Percentiles rank a stretch among this genome's conserved stretches.
phyloP scores from a whole-genome alignment of 2,113 vertebrate genomes.

The Osmerus mordax region DNA sequence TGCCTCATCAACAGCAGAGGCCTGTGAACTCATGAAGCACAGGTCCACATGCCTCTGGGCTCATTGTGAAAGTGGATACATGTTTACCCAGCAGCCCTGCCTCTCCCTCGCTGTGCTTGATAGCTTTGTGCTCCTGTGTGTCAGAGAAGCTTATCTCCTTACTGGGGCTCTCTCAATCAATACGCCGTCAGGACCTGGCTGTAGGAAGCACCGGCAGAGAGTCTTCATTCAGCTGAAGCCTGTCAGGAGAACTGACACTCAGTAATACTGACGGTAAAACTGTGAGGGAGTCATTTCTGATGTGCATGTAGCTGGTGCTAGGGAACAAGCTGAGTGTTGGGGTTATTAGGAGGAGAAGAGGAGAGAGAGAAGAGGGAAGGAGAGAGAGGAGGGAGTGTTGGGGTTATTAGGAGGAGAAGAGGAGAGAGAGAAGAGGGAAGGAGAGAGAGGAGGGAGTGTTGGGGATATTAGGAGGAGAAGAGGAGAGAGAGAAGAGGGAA shows the following conservation, averaged over 20 bases:
- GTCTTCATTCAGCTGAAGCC: too few species aligned
- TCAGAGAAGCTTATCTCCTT: background rate
- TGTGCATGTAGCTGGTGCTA: too few species aligned
- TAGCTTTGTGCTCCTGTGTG: background rate
- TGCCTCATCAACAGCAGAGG: too few species aligned
- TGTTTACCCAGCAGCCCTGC: background rate
- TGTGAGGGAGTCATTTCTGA: too few species aligned
- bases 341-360: background rate
- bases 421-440: background rate
- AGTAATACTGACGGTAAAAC: too few species aligned
- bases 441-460: background rate
- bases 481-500: background rate
- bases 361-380: background rate
- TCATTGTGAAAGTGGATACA: background rate
- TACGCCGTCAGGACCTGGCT: background rate
- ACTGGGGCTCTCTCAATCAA: background rate
- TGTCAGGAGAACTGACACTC: too few species aligned
- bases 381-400: background rate
- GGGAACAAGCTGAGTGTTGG: background rate
- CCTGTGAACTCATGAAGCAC: too few species aligned
- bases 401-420: background rate
- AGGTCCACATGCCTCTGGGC: too few species aligned
- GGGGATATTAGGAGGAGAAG: background rate
- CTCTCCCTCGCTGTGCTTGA: background rate
- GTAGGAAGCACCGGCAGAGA: too few species aligned